A percentile compares a stretch with the other conserved stretches of the same genome.
phyloP scores from a whole-genome alignment of 2,113 vertebrate genomes.

The Mus musculus region DNA sequence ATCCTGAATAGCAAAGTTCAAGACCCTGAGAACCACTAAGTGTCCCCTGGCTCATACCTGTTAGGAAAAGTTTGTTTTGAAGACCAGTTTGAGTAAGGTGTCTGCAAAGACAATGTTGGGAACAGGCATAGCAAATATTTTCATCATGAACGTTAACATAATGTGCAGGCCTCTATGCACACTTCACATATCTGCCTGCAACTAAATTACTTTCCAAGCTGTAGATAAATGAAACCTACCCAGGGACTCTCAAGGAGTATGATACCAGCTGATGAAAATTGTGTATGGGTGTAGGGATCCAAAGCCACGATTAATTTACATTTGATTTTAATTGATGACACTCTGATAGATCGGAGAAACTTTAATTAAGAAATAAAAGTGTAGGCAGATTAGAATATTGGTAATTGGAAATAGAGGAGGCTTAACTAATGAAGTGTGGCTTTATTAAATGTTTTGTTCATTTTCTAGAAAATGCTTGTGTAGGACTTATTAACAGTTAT shows the following conservation, averaged over 20 bases:
- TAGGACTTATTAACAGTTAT: slow-evolving; percentile 64
- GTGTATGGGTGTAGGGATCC: slow-evolving; percentile 7
- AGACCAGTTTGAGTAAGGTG: neutral
- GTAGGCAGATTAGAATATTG: slow-evolving; percentile 63
- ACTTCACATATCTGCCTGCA: slow-evolving; percentile 31
- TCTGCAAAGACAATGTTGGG: slow-evolving; percentile 31
- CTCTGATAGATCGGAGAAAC: slow-evolving; percentile 65
- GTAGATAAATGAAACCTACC: slow-evolving; percentile 64
- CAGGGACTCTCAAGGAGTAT: slow-evolving; percentile 47
- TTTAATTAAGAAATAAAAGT: slow-evolving; percentile 77
- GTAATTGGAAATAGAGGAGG: slow-evolving; percentile 80
- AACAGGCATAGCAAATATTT: slow-evolving; percentile 63
- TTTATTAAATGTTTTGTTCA: slow-evolving; percentile 79
- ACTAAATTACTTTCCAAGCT: slow-evolving; percentile 66
- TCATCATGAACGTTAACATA: slow-evolving; percentile 62
- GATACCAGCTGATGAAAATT: slow-evolving; percentile 61
- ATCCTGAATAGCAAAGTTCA: slow-evolving; percentile 9
- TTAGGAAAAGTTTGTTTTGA: neutral
- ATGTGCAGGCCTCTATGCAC: slow-evolving; percentile 49
- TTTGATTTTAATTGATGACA: slow-evolving; percentile 81
- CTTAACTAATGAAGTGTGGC: slow-evolving; percentile 81
- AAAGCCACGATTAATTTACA: slow-evolving; percentile 74
- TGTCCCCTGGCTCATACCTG: neutral
- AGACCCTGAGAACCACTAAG: neutral
- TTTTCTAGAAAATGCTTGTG: slow-evolving; percentile 68